Base-by-base conservation (phyloP, 2,113 vertebrate genomes). In the Albula glossodonta region DNA sequence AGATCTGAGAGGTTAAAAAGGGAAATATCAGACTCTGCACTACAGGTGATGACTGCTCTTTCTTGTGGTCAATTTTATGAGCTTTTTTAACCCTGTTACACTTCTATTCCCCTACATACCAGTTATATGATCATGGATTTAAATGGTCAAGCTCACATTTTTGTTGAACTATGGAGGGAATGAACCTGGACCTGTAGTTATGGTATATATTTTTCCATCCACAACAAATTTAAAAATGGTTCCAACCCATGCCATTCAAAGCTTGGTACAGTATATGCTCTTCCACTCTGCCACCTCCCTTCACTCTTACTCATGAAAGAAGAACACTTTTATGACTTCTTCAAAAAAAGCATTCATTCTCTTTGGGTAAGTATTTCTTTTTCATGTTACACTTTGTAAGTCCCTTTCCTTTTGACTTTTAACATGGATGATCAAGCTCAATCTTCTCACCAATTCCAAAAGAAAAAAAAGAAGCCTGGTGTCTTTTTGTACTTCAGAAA, bases 381-480 rank as follows among this genome's bases (percentile, higher is more conserved):
- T 77, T 84, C 11, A 56, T 66, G 15, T 41, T 48, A 4, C 57
- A 63, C 57, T n/a, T 83, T 83, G 19, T 48, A 83, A 66, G 51
- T 81, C 11, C 50, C 50, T 84, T 84, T 74, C 17, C 7, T 74
- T 79, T 41, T 84, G 74, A 78, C 84, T 52, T 78, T 85, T 78
- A 57, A 77, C 74, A 79, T 79, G 84, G 84, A 60, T 80, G 82
- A 87, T 80, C 82, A 66, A 83, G 66, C 51, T 11, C 53, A 78
- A 79, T 60, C 60, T 63, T 80, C 77, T 80, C 25, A 51, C 52
- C 31, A 53, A 51, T 52, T 52, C 15, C 49, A 49, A 51, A 81
- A 60, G 9, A 81, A 86, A 70, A 41, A 41, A 41, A 41, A 41
- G 31, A 41, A 41, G 31, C 11, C 48, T 63, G 10, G 56, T 57